Base-by-base conservation (phyloP, 2,888 invertebrate genomes). In the Itoplectis maculator region DNA sequence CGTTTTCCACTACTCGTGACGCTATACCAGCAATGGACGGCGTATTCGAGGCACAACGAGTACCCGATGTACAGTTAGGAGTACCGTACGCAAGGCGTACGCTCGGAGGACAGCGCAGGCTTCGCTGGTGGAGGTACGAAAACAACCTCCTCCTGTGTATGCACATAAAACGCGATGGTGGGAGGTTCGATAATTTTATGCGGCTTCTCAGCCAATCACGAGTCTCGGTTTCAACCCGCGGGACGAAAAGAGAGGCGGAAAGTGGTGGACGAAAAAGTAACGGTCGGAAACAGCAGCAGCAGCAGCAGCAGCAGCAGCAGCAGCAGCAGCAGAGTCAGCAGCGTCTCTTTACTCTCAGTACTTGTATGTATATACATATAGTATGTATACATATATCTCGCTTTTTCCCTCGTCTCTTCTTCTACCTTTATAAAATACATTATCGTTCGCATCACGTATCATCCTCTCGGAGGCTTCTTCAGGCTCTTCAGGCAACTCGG, bases 11-110 rank as follows among this genome's bases (percentile, higher is more conserved):
- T 56, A 2, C 35, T 56, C 72, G 78, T 79, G 72, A 72, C 72
- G 72, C 9, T 65, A 5, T 59, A 59, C 15, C 56, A 20, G 35
- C 37, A 56, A 78, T 56, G 72, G 65, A 18, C 72, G 37, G 56
- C n/a, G 76, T 49, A 61, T 69, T 59, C 23, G 40, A 66, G 82
- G 45, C 66, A 68, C 66, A 79, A 76, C n/a, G 73, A 80, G 76
- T 84, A 81, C 81, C 66, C 78, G 77, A 68, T 85, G 83, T 91
- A 91, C 91, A 91, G 91, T 91, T 91, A 91, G 86, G 85, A 90
- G 91, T 91, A 91, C 91, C 91, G 91, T 91, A 91, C 88, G 85
- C 88, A 83, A 88, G 89, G 83, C 84, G 82, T 83, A 82, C 47
- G 37, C 37, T 70, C 63, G 78, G 85, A 81, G 76, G 85, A 83